Base-by-base conservation (phyloP, 2,888 invertebrate genomes). In the Timema podura region DNA sequence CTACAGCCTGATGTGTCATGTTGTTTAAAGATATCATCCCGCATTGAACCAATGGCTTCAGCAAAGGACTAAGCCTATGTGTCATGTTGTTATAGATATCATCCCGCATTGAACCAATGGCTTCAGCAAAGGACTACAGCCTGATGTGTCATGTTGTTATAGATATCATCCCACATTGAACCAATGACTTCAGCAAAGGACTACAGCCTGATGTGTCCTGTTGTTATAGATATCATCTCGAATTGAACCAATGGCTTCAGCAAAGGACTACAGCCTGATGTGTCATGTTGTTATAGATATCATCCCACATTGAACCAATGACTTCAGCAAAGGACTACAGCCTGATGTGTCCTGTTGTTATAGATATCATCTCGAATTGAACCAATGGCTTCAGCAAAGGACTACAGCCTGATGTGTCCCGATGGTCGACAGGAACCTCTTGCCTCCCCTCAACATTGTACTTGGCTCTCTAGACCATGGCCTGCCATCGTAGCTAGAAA, bases 381-480 rank as follows among this genome's bases (percentile, higher is more conserved):
- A 30, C 30, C 30, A 30, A 30, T 30, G 30, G 30, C 30, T 30
- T 30, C 30, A 30, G 30, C 30, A 30, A 30, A 30, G 30, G 30
- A 86, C 61, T 92, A 88, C 77, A 90, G 87, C 74, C 89, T 87
- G 74, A 83, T 95, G 5, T 95, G 95, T 76, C 87, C 88, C 0
- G 91, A 95, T 77, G 92, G 92, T 0, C 86, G 87, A 11, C 83
- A 86, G 75, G 86, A 86, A 77, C 84, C 87, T 0, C 75, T 91
- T 1, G 82, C 84, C 70, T 82, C 83, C 6, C 78, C 83, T 0
- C 82, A 83, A 13, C 91, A 91, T 0, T 94, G 94, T 77, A 82
- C 88, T 9, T 94, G 94, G 93, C 86, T 92, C 13, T 84, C 88
- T 2, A 87, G 89, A 75, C 93, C 94, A 0, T 92, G 92, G 89